Base-by-base conservation (phyloP, 2,888 invertebrate species). In the Epinotia brunnichana region DNA sequence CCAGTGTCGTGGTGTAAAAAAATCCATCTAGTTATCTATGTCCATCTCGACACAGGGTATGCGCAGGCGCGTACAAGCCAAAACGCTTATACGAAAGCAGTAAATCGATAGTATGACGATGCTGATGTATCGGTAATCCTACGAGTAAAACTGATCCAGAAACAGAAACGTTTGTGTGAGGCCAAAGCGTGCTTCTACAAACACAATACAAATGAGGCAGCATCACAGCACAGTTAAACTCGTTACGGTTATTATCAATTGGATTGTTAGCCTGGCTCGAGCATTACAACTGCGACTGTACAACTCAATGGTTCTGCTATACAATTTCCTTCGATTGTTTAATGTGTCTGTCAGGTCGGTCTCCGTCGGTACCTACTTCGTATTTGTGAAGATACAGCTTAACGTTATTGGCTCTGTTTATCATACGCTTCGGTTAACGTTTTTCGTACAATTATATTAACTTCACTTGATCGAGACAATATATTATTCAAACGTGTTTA, bases 201-300 rank as follows among this genome's bases (percentile, higher is more conserved):
- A 85, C 83, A 90, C 88, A 90, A 90, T 88, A 83, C 85, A 83
- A 84, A 83, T 83, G 84, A 80, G 83, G 86, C 86, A 85, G 85
- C 86, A 88, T 83, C 83, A 83, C 76, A 82, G 81, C 75, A 83
- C 76, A 82, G 81, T 75, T 81, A 83, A 81, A 81, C 85, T 87
- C 86, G 89, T 88, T 86, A 90, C 87, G 89, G 85, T 85, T 86
- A 88, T 90, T 89, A 88, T 85, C 81, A 82, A 83, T 82, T 79
- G 87, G 82, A 89, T 90, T 89, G 90, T 90, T 87, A 84, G 85
- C 81, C 77, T 76, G 82, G 79, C 80, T 82, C 78, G 85, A 85
- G 86, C 85, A 84, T 73, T 74, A 74, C 75, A 60, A 74, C 85
- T 82, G 77, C 78, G 78, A 83, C 80, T 82, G 83, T 83, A 81